These are phyloP conservation scores for Zhuqinia jingwanae DNA, from an alignment of 2,888 invertebrate species.

Conservation along the genomic window DNA sequence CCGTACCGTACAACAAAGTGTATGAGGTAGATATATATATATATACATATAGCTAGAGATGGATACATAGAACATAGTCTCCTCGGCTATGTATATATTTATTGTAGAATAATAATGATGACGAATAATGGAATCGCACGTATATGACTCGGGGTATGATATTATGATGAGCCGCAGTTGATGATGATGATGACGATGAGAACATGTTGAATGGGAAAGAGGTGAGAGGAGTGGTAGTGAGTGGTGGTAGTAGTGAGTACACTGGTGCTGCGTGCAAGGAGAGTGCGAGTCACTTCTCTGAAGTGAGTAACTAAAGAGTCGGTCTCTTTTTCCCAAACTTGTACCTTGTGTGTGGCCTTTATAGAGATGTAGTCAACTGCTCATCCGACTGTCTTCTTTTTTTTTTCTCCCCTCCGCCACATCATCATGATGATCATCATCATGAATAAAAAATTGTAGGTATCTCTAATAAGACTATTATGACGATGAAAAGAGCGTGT, in stretches of 20 bases:
- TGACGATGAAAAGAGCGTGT: slow-evolving; percentile 39
- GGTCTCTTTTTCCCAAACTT: slow-evolving; percentile 60
- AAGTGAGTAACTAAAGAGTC: slow-evolving; percentile 63
- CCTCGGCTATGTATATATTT: background rate
- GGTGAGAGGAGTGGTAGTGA: slow-evolving; percentile 70
- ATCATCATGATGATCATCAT: background rate
- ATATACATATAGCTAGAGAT: background rate
- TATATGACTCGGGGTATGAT: slow-evolving; percentile 49
- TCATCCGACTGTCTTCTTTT: slow-evolving; percentile 69
- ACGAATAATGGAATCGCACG: slow-evolving; percentile 57
- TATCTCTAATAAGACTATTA: slow-evolving; percentile 52
- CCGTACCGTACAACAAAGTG: background rate
- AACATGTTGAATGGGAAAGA: slow-evolving; percentile 65
- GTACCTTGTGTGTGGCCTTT: slow-evolving; percentile 79
- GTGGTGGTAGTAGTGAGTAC: slow-evolving; percentile 53
- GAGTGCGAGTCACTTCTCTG: slow-evolving; percentile 50
- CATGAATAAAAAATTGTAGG: slow-evolving; percentile 58
- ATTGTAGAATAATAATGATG: slow-evolving; percentile 24
- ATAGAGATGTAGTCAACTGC: slow-evolving; percentile 77
- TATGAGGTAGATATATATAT: background rate
- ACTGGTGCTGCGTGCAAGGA: slow-evolving; percentile 35
- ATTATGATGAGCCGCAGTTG: slow-evolving; percentile 52
- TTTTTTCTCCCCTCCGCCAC: slow-evolving; percentile 60
- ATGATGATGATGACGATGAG: slow-evolving; percentile 55
- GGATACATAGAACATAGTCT: background rate